Base-by-base conservation (phyloP, 2,888 invertebrate genomes). In the Rhagium mordax region DNA sequence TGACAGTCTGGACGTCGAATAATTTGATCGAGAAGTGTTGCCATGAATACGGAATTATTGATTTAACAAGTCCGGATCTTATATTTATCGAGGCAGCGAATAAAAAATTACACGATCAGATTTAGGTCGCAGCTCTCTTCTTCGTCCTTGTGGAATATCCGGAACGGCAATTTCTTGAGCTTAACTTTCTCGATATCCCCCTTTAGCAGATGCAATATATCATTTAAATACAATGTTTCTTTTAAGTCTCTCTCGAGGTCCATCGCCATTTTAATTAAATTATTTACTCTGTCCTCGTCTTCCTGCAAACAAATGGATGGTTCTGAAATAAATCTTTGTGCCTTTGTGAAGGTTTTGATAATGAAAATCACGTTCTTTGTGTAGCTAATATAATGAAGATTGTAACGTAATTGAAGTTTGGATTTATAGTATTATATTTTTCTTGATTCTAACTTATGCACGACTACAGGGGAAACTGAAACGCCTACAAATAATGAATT, bases 141-240 rank as follows among this genome's bases (percentile, higher is more conserved):
- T 33, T 73, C 61, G 0, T 74, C 70, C 5, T 70, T 67, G 60
- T 79, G 74, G 66, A 84, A 80, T 59, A 82, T 74, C 18, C 78
- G 72, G 49, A 83, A 83, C 0, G 87, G 86, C 75, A 84, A 82
- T 65, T 82, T 81, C 74, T 81, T 83, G 16, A 80, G 77, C 72
- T 81, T 81, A 6, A 86, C 82, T 76, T 84, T 83, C 48, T 88
- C 86, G 15, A 90, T 84, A 82, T 91, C 88, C 0, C 91, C 91
- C 0, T 88, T 87, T 78, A 91, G 85, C 66, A 91, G 85, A 69
- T 90, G 88, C 74, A 91, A 88, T 74, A 91, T 88, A 79, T 91
- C 90, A 80, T 91, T 90, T 65, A 91, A 86, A 85, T 89, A 91
- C 41, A 88, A 88, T 61, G 90, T 88, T 79, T 90, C 88, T 6